phyloP scores from a whole-genome alignment of 2,888 invertebrate genomes.

The Yponomeuta cagnagella region DNA sequence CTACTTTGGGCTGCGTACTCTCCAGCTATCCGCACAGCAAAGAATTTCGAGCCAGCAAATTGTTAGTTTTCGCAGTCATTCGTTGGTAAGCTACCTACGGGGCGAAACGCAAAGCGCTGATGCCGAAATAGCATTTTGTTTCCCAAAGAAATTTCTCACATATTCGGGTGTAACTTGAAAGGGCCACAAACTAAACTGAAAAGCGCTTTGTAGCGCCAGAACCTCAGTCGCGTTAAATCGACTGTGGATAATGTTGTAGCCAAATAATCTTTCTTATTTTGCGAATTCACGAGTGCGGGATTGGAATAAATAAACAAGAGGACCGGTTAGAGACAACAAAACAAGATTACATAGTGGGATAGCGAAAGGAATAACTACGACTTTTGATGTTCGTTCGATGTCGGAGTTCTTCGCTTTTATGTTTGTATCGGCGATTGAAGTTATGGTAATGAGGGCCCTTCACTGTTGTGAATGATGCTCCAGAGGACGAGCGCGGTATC shows the following conservation, averaged over 20 bases:
- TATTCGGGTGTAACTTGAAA: background rate
- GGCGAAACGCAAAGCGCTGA: background rate
- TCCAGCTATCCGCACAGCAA: background rate
- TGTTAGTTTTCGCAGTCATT: background rate
- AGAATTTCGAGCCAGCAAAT: background rate
- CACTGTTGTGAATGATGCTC: slow-evolving; percentile 14
- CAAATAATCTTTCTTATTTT: background rate
- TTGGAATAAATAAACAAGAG: background rate
- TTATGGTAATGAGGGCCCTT: slow-evolving; percentile 30
- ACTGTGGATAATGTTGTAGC: background rate
- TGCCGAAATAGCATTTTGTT: background rate
- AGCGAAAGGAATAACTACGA: background rate
- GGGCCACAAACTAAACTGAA: background rate
- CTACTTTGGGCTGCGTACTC: background rate
- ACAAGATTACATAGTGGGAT: background rate
- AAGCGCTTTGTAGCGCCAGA: background rate
- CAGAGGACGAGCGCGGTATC: slow-evolving; percentile 4
- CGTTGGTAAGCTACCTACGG: background rate
- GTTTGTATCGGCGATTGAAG: slow-evolving; percentile 30
- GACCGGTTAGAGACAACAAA: too few species aligned
- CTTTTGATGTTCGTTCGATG: background rate
- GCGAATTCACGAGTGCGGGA: background rate
- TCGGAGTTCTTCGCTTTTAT: slow-evolving; percentile 25
- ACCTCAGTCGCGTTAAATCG: background rate
- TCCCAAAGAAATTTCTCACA: background rate